Evolutionary conservation across 2,113 vertebrate species (phyloP).

Genomic region (Agapornis roseicollis): DNA sequence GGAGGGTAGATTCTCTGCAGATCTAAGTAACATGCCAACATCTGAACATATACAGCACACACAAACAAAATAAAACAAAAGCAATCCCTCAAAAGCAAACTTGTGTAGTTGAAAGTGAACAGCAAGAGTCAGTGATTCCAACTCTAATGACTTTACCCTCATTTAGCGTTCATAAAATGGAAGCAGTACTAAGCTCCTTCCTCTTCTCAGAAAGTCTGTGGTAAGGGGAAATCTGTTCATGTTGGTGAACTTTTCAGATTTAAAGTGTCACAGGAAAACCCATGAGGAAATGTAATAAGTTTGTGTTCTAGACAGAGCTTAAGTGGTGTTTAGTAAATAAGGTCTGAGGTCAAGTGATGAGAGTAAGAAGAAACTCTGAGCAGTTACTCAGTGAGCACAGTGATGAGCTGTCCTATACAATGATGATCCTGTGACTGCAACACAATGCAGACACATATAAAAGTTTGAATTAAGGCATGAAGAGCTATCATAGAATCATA

Average conservation of each 20-base stretch:
- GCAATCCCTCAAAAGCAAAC: background rate
- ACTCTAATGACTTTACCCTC: background rate
- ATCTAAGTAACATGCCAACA: background rate
- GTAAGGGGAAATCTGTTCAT: background rate
- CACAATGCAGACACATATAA: background rate
- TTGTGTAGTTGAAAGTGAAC: background rate
- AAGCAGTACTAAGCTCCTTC: background rate
- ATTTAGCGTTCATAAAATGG: background rate
- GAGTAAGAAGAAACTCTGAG: conserved; percentile 9
- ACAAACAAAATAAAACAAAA: background rate
- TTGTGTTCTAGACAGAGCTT: conserved; percentile 25
- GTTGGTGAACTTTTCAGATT: background rate
- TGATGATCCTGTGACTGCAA: background rate
- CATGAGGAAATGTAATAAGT: conserved; percentile 27
- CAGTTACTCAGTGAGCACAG: background rate
- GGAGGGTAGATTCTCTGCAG: background rate
- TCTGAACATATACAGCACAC: background rate
- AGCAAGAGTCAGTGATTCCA: background rate
- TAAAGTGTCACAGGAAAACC: conserved; percentile 41
- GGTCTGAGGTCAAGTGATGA: conserved; percentile 40
- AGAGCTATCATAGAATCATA: background rate
- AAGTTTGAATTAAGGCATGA: background rate
- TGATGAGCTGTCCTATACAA: background rate
- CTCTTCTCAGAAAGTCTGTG: background rate
- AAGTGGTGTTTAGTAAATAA: conserved; percentile 52